These are phyloP conservation scores for Drosophila prolongata DNA, from an alignment of 2,888 invertebrate genomes.

Conservation along the genomic window DNA sequence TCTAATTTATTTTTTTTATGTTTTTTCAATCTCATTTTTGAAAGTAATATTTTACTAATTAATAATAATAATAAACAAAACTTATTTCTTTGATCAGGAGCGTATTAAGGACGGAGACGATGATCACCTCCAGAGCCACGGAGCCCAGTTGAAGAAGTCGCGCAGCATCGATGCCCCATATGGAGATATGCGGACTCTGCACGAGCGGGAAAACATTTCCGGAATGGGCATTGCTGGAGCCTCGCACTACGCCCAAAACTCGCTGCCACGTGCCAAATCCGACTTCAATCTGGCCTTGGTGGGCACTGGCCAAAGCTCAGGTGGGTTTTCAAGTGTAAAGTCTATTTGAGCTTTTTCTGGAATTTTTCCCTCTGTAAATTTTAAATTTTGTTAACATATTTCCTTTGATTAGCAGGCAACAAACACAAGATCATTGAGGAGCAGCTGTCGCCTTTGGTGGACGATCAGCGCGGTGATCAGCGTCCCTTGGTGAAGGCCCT, in stretches of 20 bases:
- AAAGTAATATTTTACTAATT: no score
- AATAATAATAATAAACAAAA: no score
- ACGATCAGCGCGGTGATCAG: conserved; percentile 85
- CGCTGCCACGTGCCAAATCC: conserved; percentile 91
- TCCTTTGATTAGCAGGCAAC: conserved; percentile 45
- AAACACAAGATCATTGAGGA: conserved; percentile 71
- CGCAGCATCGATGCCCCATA: conserved; percentile 95
- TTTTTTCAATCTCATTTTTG: no score
- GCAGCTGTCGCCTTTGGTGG: conserved; percentile 42
- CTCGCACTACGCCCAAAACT: conserved; percentile 84
- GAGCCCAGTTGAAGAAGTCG: conserved; percentile 91
- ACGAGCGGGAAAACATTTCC: conserved; percentile 84
- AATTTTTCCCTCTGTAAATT: no score
- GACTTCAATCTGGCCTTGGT: conserved; percentile 90
- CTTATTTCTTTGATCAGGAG: conserved; percentile 64
- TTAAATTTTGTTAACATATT: background rate
- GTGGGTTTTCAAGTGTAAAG: conserved; percentile 21
- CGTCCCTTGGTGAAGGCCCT: conserved; percentile 93
- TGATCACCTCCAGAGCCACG: conserved; percentile 81
- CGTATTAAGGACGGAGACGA: conserved; percentile 87
- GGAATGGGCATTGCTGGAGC: conserved; percentile 38
- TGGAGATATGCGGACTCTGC: conserved; percentile 90
- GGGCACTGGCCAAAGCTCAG: conserved; percentile 53
- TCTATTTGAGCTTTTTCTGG: no score
- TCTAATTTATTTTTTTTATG: no score